Evolutionary conservation across 30 jellyfish, hydroid and myxozoan species (phyloP), one percentile per base, ranked within the genome.

Genomic region (Thelohanellus kitauei): DNA sequence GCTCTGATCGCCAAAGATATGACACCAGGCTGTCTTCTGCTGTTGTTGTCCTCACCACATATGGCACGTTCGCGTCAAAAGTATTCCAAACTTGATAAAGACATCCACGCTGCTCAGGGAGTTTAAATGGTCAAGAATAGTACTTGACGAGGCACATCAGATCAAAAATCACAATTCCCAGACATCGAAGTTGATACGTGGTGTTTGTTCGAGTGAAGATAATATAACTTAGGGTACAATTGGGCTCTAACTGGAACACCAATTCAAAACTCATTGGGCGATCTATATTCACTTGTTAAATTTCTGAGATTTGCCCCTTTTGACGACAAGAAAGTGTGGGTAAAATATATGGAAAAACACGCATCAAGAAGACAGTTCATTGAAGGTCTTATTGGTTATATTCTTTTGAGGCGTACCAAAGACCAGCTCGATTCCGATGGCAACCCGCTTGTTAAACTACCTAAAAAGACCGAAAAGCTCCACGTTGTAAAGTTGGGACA

Each of bases 231-330:
- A 66, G 89, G 58, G 24, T 52, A 71, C 51, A 52, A 85, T 16
- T 67, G 90, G 90, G 75, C 67, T 2, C 60, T 67, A 21, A 67
- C 90, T 11, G 90, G 90, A 6, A 67, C 90, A 3, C 90, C 90
- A 3, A 58, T 67, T 8, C 90, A 67, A 42, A 67, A 67, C 33
- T 31, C 53, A 23, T 58, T 83, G 34, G 43, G 46, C 62, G 90
- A 67, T 34, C 43, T 67, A 9, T 67, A 45, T 42, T 56, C 85
- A 13, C 65, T 67, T 9, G 33, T 67, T 17, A 67, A 67, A 33
- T 67, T 67, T 34, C 43, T 67, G 51, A 57, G 85, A 5, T 73
- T 66, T 23, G 47, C 83, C 4, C 90, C 90, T 0, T 67, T 67
- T 27, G 80, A 67, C 44, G 85, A 67, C 16, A 22, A 41, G 20